Evolutionary conservation across 2,113 vertebrate species (phyloP), one percentile per base, ranked within the genome.

Genomic region (Microcebus griseorufus): DNA sequence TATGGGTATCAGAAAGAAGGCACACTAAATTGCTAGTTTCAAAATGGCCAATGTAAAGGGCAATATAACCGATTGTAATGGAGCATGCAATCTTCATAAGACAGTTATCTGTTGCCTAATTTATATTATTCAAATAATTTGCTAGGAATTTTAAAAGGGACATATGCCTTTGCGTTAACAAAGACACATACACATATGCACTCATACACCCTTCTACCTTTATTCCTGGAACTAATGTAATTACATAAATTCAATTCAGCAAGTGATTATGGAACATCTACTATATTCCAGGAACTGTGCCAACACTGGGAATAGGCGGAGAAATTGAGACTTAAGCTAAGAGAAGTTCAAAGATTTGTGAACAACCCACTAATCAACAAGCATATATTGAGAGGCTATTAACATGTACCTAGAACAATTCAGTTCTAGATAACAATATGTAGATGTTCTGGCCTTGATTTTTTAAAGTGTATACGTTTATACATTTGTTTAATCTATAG

Each of bases 361-460:
- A 93, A 90, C 58, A 93, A 93, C 94, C 95, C 58, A 76, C 42
- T 94, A 73, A 94, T 92, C 83, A 94, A 91, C 81, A 93, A 89
- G 73, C 13, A 64, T 87, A 87, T 83, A 93, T 51, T 58, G 55
- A 95, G 27, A 73, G 76, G 37, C 62, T 51, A 7, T 79, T 94
- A 81, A 48, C n/a, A 69, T 67, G 39, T 62, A 65, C 79, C 87
- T 95, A 83, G 58, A 97, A 93, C n/a, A 89, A 95, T 85, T 81
- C 13, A 70, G 2, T 87, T 23, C 73, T 37, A 88, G 65, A 92
- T 69, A 93, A 94, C 45, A 89, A 88, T 95, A 95, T 78, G 90
- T 94, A 96, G n/a, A 90, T 81, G 13, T 81, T 84, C 2, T 92
- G 55, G 48, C 83, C 64, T 96, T 88, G 53, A 78, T 45, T 84